Evolutionary conservation across 2,888 invertebrate genomes (phyloP).

Genomic region (Andrena fulva): DNA sequence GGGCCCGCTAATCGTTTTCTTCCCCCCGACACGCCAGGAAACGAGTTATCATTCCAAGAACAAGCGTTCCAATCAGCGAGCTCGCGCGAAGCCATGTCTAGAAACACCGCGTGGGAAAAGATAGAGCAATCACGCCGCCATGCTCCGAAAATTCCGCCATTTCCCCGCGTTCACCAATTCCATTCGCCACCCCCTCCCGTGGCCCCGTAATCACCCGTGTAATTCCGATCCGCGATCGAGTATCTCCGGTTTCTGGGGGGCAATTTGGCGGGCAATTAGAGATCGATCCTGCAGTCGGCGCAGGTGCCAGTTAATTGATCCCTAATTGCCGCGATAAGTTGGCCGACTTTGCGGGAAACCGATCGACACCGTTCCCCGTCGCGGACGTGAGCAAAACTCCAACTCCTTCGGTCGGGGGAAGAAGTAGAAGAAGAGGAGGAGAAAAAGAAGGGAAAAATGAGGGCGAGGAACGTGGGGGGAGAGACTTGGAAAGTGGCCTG

Average conservation of each 20-base stretch:
- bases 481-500: conserved; percentile 54
- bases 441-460: conserved; percentile 12
- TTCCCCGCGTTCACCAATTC: conserved; percentile 23
- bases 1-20: conserved; percentile 33
- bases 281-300: conserved; percentile 65
- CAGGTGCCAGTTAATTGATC: conserved; percentile 71
- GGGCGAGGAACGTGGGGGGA: not conserved
- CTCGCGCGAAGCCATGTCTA: conserved; percentile 12
- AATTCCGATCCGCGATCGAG: conserved; percentile 61
- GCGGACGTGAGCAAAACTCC: conserved; percentile 50
- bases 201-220: conserved; percentile 48
- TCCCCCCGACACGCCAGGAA: not conserved
- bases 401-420: conserved; percentile 8
- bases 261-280: conserved; percentile 68
- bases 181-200: not conserved
- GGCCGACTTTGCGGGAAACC: conserved; percentile 49
- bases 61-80: conserved; percentile 38
- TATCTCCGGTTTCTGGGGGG: conserved; percentile 51
- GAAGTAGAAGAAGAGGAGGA: not conserved
- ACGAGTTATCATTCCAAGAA: conserved; percentile 46
- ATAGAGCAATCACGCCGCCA: conserved; percentile 37
- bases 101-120: not conserved
- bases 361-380: conserved; percentile 24
- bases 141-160: conserved; percentile 35
- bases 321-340: conserved; percentile 74